Evolutionary conservation across 2,113 vertebrate genomes (phyloP), one percentile per base, ranked within the genome.

Genomic region (Odontophorus gujanensis): DNA sequence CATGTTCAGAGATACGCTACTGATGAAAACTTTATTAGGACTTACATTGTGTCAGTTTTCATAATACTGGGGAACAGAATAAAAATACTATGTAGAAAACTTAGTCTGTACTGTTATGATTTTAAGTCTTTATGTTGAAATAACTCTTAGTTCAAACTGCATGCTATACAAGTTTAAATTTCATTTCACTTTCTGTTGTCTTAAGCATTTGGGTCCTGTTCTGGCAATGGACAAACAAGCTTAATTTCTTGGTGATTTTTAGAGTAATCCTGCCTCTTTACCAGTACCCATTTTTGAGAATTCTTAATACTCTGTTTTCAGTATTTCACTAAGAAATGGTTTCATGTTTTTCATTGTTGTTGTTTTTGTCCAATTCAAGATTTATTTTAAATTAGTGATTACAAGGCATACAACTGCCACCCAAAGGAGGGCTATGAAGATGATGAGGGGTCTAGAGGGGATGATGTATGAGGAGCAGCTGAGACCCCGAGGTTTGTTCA

Each of bases 91-190:
- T 47, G 17, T 43, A 45, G 65, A 71, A 88, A 94, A 81, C 32
- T 20, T 14, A 75, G 7, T 71, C 32, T 63, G 19, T 63, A 47
- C 13, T 80, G 59, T 66, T 65, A 42, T 6, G 34, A 36, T 89
- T 11, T 5, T 67, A 57, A 85, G 61, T 76, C 22, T 92, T 88
- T 16, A 50, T 69, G 48, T 76, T 69, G 71, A 82, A 66, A 79
- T 77, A 81, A 84, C n/a, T 13, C 30, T 58, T 76, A 32, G 25
- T 93, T 79, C 82, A 94, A 47, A 88, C 65, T 50, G 58, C 72
- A 84, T 95, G 66, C 82, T 95, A 34, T 85, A 48, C 43, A 66
- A 30, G 38, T 69, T 48, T 71, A 84, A 94, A 69, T 32, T 87
- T 81, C 59, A 51, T 95, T 90, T 95, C 3, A 14, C 36, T 90